A percentile compares a stretch with the other conserved stretches of the same genome.
phyloP scores from a whole-genome alignment of 2,113 vertebrate species.

The Cyanoderma ruficeps region DNA sequence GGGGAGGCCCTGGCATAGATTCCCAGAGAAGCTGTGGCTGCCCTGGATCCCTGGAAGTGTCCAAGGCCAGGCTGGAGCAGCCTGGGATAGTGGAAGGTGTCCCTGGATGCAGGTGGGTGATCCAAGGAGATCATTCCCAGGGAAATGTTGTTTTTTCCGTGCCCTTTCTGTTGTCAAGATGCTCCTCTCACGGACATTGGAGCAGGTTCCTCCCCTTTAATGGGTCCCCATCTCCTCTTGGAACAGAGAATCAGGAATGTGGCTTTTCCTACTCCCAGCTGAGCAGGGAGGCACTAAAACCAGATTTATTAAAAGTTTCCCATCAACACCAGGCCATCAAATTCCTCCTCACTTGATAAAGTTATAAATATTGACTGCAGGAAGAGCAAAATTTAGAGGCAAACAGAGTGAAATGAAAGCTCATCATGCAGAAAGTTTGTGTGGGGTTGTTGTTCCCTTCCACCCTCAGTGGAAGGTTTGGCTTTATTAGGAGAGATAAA shows the following conservation, averaged over 20 bases:
- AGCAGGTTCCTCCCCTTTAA: neutral
- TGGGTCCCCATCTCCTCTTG: neutral
- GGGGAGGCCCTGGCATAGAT: neutral
- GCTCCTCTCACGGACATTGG: neutral
- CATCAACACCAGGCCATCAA: neutral
- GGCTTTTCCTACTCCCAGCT: neutral
- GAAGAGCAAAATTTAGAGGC: neutral
- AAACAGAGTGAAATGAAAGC: neutral
- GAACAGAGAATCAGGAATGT: neutral
- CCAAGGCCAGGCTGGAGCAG: neutral
- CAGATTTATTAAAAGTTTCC: neutral
- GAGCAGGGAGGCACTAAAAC: neutral
- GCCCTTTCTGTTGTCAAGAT: neutral
- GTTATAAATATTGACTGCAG: neutral
- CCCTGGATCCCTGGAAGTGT: neutral
- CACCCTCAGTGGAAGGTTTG: neutral
- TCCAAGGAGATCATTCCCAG: neutral
- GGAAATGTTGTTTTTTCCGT: neutral
- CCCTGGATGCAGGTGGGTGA: neutral
- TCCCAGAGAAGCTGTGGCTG: neutral
- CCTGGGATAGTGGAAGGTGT: neutral
- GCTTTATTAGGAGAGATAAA: neutral
- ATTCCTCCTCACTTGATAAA: neutral
- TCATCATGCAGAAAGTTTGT: neutral
- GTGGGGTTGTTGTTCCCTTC: neutral